Percentiles rank a stretch among this genome's conserved stretches.
These are phyloP conservation scores for Chloroceryle aenea DNA, from an alignment of 2,113 vertebrate species.

Conservation along the genomic window DNA sequence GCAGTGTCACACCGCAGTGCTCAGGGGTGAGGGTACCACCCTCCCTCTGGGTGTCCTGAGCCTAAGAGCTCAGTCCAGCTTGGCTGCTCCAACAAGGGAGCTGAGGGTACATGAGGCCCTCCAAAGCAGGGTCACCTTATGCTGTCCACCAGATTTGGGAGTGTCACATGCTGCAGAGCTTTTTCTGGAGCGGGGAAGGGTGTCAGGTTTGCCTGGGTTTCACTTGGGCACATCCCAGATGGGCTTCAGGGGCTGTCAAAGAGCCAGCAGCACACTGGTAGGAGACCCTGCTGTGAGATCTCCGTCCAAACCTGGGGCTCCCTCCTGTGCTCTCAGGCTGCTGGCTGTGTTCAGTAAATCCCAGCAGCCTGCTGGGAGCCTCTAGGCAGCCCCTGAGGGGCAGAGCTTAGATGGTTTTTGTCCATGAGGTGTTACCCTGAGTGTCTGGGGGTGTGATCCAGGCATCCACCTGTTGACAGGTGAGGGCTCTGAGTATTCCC, in stretches of 20 bases:
- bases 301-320: not conserved
- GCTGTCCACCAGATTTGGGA: not conserved
- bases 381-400: no score
- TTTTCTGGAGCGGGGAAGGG: not conserved
- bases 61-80: not conserved
- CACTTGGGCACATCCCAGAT: no score
- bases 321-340: not conserved
- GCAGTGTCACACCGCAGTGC: not conserved
- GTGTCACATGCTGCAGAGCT: not conserved
- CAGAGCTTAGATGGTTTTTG: not conserved
- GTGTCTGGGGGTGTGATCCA: rapidly evolving
- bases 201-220: not conserved
- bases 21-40: no score
- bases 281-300: not conserved
- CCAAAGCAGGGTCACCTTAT: not conserved
- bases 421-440: rapidly evolving
- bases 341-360: not conserved
- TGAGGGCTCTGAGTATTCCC: not conserved
- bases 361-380: not conserved
- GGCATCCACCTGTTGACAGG: not conserved
- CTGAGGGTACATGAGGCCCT: not conserved
- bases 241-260: not conserved
- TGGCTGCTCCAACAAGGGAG: not conserved
- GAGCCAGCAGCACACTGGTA: not conserved
- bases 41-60: no score